Percentiles rank a stretch among this genome's conserved stretches.
Evolutionary conservation across 2,113 vertebrate species (phyloP).

Genomic region (Tyrannus savana): DNA sequence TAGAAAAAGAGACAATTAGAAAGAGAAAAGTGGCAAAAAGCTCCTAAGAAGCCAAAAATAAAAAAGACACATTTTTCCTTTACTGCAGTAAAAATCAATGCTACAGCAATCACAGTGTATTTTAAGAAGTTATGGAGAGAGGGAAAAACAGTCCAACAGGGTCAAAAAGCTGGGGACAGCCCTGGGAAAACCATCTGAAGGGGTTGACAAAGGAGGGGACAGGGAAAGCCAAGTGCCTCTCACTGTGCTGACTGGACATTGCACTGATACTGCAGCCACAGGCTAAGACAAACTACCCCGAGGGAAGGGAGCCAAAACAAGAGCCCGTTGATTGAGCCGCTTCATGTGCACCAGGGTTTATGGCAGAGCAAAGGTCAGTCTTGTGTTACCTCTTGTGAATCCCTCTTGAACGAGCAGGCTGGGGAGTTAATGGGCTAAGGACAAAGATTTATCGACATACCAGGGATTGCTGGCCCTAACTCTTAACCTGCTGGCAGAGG

Average conservation of each 20-base stretch:
- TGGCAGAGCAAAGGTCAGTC: neutral
- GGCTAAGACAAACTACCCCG: rapidly evolving
- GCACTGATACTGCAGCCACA: neutral
- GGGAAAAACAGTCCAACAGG: neutral
- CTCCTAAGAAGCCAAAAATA: constrained; percentile 24
- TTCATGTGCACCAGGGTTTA: neutral
- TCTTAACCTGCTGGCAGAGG: neutral
- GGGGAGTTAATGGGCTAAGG: neutral
- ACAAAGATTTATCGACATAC: neutral
- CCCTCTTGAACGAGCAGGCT: neutral
- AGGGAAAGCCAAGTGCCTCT: rapidly evolving
- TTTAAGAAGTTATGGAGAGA: neutral
- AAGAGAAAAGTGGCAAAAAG: constrained; percentile 8
- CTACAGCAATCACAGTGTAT: neutral
- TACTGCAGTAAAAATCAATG: neutral
- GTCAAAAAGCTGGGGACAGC: neutral
- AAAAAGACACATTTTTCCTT: neutral
- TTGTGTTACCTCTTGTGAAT: neutral
- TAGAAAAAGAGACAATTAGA: constrained; percentile 18
- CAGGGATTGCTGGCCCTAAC: neutral
- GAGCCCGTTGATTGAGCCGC: neutral
- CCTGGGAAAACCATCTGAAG: neutral
- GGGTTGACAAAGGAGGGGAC: neutral
- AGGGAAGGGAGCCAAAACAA: neutral
- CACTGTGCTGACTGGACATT: rapidly evolving